phyloP scores from a whole-genome alignment of 2,888 invertebrate species.

The Eristalis tenax region DNA sequence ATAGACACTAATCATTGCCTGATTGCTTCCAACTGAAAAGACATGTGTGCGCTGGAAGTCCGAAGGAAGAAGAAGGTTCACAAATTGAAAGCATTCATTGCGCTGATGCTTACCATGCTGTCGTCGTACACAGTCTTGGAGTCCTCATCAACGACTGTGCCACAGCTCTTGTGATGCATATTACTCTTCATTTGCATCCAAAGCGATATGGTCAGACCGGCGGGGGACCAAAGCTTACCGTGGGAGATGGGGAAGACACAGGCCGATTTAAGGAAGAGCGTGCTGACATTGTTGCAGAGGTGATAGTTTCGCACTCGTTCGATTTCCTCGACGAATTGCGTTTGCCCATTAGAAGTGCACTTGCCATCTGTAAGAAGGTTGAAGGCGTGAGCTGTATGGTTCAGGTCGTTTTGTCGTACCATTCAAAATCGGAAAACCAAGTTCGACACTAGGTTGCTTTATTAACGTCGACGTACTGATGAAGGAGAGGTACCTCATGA shows the following conservation, averaged over 20 bases:
- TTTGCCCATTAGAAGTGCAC: conserved; percentile 77
- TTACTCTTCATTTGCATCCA: conserved; percentile 79
- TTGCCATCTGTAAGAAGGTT: conserved; percentile 75
- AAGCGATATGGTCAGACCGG: conserved; percentile 79
- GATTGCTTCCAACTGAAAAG: conserved; percentile 80
- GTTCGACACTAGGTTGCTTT: conserved; percentile 78
- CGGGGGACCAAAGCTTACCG: conserved; percentile 77
- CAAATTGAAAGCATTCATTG: not conserved
- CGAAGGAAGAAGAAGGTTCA: not conserved
- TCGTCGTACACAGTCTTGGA: conserved; percentile 76
- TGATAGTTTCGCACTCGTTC: conserved; percentile 79
- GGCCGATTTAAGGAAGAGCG: conserved; percentile 78
- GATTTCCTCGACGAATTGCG: conserved; percentile 76
- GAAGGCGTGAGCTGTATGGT: not conserved
- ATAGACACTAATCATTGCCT: conserved; percentile 79
- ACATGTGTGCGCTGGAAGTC: conserved; percentile 77
- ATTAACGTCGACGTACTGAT: conserved; percentile 76
- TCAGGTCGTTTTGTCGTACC: conserved; percentile 68
- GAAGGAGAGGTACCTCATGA: conserved; percentile 83
- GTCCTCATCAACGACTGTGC: conserved; percentile 78
- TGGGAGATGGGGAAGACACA: conserved; percentile 79
- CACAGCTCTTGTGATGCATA: conserved; percentile 75
- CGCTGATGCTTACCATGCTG: conserved; percentile 72
- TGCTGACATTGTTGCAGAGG: conserved; percentile 76
- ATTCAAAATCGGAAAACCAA: conserved; percentile 78